Evolutionary conservation across 2,888 invertebrate genomes (phyloP).

Genomic region (Archips crataeganus): DNA sequence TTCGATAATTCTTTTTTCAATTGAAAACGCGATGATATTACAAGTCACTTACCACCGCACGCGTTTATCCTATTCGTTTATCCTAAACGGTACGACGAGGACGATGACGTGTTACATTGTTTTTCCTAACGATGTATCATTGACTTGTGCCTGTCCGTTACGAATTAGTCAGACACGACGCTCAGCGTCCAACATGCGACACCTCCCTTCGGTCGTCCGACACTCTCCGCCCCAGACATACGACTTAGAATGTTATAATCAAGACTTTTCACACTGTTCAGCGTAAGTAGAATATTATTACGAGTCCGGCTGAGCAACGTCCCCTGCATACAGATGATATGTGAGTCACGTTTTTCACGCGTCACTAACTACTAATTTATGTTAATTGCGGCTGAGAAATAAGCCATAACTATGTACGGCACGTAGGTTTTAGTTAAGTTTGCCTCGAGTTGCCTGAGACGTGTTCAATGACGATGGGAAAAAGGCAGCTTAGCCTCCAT

Average conservation of each 20-base stretch:
- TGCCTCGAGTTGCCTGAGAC: slow-evolving; percentile 44
- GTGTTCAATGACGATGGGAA: slow-evolving; percentile 29
- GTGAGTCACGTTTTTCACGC: slow-evolving; percentile 82
- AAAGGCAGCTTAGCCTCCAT: slow-evolving; percentile 39
- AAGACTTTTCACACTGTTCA: slow-evolving; percentile 6
- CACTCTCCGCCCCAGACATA: slow-evolving; percentile 14
- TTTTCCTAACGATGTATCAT: slow-evolving; percentile 37
- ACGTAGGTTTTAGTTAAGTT: slow-evolving; percentile 69
- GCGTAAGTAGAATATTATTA: slow-evolving; percentile 54
- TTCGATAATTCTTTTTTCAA: too few relatives aligned
- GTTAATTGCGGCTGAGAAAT: slow-evolving; percentile 69
- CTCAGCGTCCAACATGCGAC: slow-evolving; percentile 29
- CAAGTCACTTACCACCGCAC: not conserved
- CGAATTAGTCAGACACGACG: slow-evolving; percentile 42
- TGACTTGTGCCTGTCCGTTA: slow-evolving; percentile 47
- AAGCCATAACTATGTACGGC: slow-evolving; percentile 71
- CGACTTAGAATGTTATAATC: slow-evolving; percentile 10
- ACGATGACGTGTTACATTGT: slow-evolving; percentile 26
- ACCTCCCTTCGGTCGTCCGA: slow-evolving; percentile 7
- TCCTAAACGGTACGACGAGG: slow-evolving; percentile 1
- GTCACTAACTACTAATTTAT: slow-evolving; percentile 82
- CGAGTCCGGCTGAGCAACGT: slow-evolving; percentile 49
- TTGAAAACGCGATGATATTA: not conserved
- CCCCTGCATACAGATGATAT: slow-evolving; percentile 59
- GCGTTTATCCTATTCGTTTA: not conserved